Evolutionary conservation across 2,113 vertebrate species (phyloP).

Genomic region (Struthidea cinerea): DNA sequence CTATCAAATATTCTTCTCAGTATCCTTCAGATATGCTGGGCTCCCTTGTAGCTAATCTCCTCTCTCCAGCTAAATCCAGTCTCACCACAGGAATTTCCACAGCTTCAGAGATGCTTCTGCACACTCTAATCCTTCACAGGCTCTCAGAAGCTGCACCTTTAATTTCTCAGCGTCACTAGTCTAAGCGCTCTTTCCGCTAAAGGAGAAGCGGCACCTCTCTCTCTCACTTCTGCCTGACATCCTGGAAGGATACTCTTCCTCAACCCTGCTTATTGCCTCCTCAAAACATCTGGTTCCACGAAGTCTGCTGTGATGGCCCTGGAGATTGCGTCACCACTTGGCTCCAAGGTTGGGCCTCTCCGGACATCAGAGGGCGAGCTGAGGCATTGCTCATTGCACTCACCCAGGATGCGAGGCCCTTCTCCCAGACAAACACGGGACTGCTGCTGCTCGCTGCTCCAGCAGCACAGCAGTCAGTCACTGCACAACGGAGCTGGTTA

Average conservation of each 20-base stretch:
- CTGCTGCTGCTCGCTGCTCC: background rate
- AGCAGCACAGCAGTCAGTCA: background rate
- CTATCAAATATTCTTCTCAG: background rate
- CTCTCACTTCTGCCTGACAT: background rate
- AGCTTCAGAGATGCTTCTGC: background rate
- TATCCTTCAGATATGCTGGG: background rate
- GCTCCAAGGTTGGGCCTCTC: background rate
- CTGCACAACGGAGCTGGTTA: background rate
- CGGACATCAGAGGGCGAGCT: background rate
- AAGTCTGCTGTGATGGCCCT: background rate
- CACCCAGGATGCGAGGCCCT: background rate
- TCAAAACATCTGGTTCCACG: background rate
- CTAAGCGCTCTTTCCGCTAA: fast-evolving
- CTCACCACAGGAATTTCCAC: background rate
- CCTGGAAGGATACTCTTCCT: background rate
- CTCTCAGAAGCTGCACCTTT: background rate
- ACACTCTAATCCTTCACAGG: background rate
- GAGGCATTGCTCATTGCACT: background rate
- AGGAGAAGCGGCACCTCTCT: background rate
- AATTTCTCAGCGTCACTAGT: background rate
- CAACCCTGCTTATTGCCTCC: background rate
- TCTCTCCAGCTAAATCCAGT: background rate
- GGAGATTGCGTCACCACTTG: background rate
- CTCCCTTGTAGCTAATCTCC: background rate
- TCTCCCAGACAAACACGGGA: background rate